Percentiles rank a stretch among this genome's conserved stretches.
phyloP scores from a whole-genome alignment of 2,113 vertebrate species.

The Bubo bubo region DNA sequence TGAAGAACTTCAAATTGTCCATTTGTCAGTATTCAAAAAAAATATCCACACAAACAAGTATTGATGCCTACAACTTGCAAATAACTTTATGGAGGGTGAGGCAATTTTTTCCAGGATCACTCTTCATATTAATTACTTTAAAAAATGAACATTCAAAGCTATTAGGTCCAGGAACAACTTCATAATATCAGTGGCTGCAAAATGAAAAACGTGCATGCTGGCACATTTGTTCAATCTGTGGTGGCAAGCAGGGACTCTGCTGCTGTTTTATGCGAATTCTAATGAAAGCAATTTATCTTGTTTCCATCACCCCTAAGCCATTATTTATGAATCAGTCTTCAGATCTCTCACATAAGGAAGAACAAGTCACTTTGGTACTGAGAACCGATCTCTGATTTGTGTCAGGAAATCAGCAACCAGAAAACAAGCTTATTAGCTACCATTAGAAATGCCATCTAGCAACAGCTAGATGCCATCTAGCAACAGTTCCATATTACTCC shows the following conservation, averaged over 20 bases:
- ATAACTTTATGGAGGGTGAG: conserved; percentile 3
- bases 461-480: background rate
- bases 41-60: background rate
- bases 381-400: background rate
- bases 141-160: conserved; percentile 13
- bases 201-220: conserved; percentile 5
- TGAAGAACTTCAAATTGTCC: background rate
- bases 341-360: background rate
- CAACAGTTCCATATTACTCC: background rate
- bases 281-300: conserved; percentile 24
- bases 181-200: conserved; percentile 23
- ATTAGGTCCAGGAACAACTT: conserved; percentile 19
- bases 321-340: conserved; percentile 44
- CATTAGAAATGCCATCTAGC: background rate
- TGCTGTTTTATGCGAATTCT: conserved; percentile 41
- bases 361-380: background rate
- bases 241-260: conserved; percentile 11
- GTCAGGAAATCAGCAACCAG: background rate
- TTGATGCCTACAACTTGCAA: conserved; percentile 36
- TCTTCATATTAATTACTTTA: conserved; percentile 32
- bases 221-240: conserved; percentile 19
- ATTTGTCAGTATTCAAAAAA: background rate
- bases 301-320: background rate
- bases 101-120: conserved; percentile 11
- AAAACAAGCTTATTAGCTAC: conserved; percentile 20